These are phyloP conservation scores for Mormyrops attenuatus DNA, from an alignment of 2,797 vertebrate genomes.

Conservation along the genomic window DNA sequence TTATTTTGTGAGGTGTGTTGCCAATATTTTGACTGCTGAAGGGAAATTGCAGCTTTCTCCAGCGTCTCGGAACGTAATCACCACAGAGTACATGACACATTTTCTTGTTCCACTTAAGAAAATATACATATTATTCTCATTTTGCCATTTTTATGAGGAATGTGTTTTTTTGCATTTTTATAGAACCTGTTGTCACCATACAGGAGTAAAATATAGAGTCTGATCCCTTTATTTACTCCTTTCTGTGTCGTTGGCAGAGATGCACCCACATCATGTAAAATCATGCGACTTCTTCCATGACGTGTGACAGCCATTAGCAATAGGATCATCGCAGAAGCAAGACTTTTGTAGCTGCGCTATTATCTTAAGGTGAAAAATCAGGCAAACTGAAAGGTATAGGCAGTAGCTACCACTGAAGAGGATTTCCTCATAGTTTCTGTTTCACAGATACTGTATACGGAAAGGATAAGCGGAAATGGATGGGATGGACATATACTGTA, in stretches of 20 bases:
- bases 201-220: not conserved
- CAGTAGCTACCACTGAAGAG: not conserved
- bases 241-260: not conserved
- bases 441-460: too few relatives aligned
- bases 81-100: not conserved
- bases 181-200: not conserved
- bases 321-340: not conserved
- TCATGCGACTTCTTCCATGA: not conserved
- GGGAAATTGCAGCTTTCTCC: not conserved
- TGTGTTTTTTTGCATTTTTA: not conserved
- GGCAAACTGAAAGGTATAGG: not conserved
- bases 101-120: not conserved
- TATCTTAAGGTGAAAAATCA: not conserved
- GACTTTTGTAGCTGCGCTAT: not conserved
- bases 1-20: slow-evolving; percentile 8
- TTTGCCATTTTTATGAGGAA: not conserved
- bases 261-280: not conserved
- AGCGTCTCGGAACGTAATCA: not conserved
- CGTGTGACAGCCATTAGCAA: not conserved
- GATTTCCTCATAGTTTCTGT: not conserved
- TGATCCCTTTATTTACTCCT: not conserved
- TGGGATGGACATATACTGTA: too few relatives aligned
- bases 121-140: slow-evolving; percentile 1
- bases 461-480: too few relatives aligned
- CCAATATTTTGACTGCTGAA: not conserved